Conservation (phyloP, 2,888 invertebrate species). For the Hypercompe scribonia region DNA sequence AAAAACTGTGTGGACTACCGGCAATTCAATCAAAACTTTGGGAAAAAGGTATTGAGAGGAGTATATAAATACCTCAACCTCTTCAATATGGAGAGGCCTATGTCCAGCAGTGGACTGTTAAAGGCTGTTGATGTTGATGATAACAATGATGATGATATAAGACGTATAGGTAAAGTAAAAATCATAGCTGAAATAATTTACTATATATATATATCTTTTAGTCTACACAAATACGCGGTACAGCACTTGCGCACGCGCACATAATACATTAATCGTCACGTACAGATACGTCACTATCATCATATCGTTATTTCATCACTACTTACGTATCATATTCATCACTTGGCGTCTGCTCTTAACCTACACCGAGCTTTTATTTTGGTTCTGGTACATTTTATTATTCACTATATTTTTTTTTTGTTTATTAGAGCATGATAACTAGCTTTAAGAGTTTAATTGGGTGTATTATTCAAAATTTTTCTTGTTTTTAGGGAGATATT, state of each 20-base stretch:
- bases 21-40: neutral
- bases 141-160: too few relatives aligned
- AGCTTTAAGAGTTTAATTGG: constrained; percentile 45
- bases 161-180: too few relatives aligned
- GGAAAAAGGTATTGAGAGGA: neutral
- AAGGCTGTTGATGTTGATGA: too few relatives aligned
- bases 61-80: too few relatives aligned
- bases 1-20: too few relatives aligned
- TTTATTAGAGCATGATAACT: constrained; percentile 49
- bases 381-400: constrained; percentile 84
- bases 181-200: too few relatives aligned
- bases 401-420: constrained; percentile 50
- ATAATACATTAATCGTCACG: neutral
- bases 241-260: neutral
- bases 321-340: constrained; percentile 10
- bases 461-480: constrained; percentile 65
- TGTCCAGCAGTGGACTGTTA: too few relatives aligned
- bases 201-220: too few relatives aligned
- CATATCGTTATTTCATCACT: neutral
- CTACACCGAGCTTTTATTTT: constrained; percentile 59
- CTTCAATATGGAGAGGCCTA: too few relatives aligned
- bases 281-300: neutral
- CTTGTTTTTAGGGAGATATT: constrained; percentile 76
- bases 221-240: neutral
- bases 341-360: constrained; percentile 16